Evolutionary conservation across 2,888 invertebrate genomes (phyloP), one percentile per base, ranked within the genome.

Genomic region (Galerucella nymphaeae): DNA sequence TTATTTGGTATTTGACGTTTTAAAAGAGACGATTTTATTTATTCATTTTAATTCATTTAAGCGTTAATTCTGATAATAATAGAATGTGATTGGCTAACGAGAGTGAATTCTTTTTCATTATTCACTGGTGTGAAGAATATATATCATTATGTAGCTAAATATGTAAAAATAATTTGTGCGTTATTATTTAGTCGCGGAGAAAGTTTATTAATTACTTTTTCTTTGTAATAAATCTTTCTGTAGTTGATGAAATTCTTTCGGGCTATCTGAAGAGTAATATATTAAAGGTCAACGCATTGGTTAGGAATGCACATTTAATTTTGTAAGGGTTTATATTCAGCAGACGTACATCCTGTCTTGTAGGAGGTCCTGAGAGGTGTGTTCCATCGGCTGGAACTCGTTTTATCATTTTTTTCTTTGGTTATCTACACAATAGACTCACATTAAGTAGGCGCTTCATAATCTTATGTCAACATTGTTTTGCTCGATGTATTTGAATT

Each of bases 291-390:
- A 59, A 59, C 14, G 59, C 14, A 59, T 59, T 16, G n/a, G 14
- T 30, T 9, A 38, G 59, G 59, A 59, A 59, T 59, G 59, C 59
- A 30, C 14, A 38, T 11, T 38, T 9, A 59, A 59, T 59, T 59
- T 59, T 3, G 30, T 59, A 14, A 53, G 45, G 20, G n/a, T 23
- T 16, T 61, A n/a, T 16, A 45, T 30, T n/a, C 45, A 48, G 18
- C 53, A 53, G 53, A 53, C 53, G 53, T 53, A 65, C 68, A 72
- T 64, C 55, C 72, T 64, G 61, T 53, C 41, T 48, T 16, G 72
- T 61, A 64, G 72, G 72, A 66, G 69, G 72, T 69, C 72, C 23
- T 45, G 16, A 16, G 41, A 38, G 72, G 72, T 61, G 72, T 64
- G 69, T 55, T 64, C 11, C 11, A 14, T 53, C 63, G 23, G 50